Base-by-base conservation (phyloP, 92 coral and sea anemone species). In the Porites rus region DNA sequence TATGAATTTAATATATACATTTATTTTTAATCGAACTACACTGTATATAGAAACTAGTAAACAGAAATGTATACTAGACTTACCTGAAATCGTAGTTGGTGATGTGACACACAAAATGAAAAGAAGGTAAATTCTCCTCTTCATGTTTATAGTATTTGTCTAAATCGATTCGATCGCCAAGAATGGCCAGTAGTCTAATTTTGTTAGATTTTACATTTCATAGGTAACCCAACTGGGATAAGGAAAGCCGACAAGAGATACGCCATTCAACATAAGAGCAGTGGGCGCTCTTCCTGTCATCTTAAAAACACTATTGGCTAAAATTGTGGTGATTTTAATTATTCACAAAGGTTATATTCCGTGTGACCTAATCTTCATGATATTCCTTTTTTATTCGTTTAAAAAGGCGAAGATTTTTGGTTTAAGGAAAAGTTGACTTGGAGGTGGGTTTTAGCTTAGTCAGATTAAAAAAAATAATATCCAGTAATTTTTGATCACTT, bases 291-390 rank as follows among this genome's bases (percentile, higher is more conserved):
- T 50, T 67, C 59, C 66, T 74, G 80, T 62, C 80, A 63, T 61
- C 73, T 64, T 61, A 52, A 63, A 43, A 73, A 10, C 80, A 24
- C 51, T 43, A 83, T 83, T 83, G 87, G 87, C 24, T 73, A 43
- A 53, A 62, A 83, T 22, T 80, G 65, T 62, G 56, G 51, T 63
- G 6, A 46, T 16, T 51, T 83, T 16, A 73, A 83, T 73, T 73
- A 73, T 83, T 73, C 7, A 83, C 10, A 22, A 24, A n/a, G 87
- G 20, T 64, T 20, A 83, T 14, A 51, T 53, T 74, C 52, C 87
- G 22, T 74, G 87, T 83, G 87, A 83, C 68, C 87, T 83, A 50
- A 83, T 83, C 73, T 74, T 61, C 59, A 46, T 51, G 79, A 31
- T 22, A 83, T 83, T 50, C 52, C 12, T 28, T 50, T 59, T 46